phyloP scores from a whole-genome alignment of 1,140 invertebrate genomes.

The Hyles vespertilio region DNA sequence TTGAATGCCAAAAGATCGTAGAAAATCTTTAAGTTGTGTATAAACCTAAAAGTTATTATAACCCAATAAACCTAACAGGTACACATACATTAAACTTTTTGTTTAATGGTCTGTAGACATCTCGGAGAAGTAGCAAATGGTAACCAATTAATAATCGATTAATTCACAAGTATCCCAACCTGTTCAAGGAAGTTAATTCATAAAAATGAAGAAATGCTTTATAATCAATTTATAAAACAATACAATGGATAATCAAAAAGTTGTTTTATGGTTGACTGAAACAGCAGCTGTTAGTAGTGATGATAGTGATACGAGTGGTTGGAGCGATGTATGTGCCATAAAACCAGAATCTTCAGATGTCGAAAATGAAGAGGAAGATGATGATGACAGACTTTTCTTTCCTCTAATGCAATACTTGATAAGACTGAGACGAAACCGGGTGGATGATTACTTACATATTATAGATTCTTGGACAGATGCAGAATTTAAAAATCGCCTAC shows the following conservation, averaged over 20 bases:
- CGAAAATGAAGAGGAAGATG: slow-evolving; percentile 23
- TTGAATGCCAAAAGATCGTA: no score
- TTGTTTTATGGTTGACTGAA: slow-evolving; percentile 31
- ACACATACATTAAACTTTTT: no score
- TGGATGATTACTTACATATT: slow-evolving; percentile 51
- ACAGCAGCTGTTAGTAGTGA: slow-evolving; percentile 31
- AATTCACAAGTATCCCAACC: no score
- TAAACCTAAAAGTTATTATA: no score
- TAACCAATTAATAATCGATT: no score
- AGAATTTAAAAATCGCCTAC: slow-evolving; percentile 43
- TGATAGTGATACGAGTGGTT: slow-evolving; percentile 42
- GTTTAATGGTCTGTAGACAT: no score
- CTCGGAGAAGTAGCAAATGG: no score
- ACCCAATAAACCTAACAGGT: no score
- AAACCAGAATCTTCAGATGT: slow-evolving; percentile 36
- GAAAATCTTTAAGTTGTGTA: no score
- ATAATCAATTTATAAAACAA: no score
- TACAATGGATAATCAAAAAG: slow-evolving; percentile 1
- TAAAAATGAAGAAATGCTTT: no score
- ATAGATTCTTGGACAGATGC: slow-evolving; percentile 48
- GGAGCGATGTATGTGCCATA: slow-evolving; percentile 38
- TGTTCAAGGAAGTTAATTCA: no score
- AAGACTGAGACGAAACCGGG: slow-evolving; percentile 37
- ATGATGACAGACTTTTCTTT: slow-evolving; percentile 48
- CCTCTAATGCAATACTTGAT: slow-evolving; percentile 53